Conservation (phyloP, 2,797 vertebrate species). For the Hirundo rustica region DNA sequence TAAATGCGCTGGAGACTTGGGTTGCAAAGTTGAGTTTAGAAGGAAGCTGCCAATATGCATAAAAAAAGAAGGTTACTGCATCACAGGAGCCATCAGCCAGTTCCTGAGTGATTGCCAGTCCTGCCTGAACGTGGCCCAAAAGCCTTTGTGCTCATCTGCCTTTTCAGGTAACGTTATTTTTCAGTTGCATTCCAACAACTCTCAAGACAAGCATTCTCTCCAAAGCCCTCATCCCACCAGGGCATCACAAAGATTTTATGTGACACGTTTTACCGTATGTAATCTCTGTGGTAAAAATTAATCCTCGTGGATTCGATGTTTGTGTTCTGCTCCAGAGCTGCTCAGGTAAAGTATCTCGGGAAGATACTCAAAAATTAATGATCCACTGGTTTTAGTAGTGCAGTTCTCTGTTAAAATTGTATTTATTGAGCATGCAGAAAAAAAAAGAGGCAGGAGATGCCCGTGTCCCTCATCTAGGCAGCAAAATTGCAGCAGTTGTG, state of each 20-base stretch:
- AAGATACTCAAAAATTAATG: neutral
- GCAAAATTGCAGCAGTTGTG: neutral
- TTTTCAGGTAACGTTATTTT: neutral
- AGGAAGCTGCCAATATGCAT: neutral
- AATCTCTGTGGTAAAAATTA: neutral
- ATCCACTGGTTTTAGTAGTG: neutral
- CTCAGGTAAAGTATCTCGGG: neutral
- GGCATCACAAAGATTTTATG: neutral
- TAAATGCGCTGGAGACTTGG: conserved; percentile 33
- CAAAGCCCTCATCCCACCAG: neutral
- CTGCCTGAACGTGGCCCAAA: neutral
- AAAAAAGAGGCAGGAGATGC: neutral
- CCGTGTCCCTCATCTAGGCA: fast-evolving
- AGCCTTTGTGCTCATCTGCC: neutral
- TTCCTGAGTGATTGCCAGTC: neutral
- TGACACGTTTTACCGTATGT: neutral
- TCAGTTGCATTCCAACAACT: neutral
- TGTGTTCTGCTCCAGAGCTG: neutral
- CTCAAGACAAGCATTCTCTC: neutral
- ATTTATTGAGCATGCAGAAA: neutral
- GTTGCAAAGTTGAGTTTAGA: conserved; percentile 38
- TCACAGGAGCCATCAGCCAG: neutral
- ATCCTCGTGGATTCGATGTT: neutral
- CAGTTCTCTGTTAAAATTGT: neutral
- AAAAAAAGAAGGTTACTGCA: neutral